Evolutionary conservation across 2,113 vertebrate species (phyloP).

Genomic region (Pteronura brasiliensis): DNA sequence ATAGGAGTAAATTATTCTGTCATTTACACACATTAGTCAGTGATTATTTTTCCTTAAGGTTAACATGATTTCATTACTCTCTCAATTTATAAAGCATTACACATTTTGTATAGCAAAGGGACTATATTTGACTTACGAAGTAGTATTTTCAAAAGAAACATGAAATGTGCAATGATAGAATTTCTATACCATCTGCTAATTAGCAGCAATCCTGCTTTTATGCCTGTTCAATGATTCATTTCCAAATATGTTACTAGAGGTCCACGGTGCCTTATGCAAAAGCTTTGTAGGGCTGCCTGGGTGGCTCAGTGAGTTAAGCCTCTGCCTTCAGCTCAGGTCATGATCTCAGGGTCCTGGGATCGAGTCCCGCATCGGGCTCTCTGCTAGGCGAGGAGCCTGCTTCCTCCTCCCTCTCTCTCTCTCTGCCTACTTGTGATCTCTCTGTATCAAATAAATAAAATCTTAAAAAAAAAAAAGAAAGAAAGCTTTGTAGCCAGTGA

Average conservation of each 20-base stretch:
- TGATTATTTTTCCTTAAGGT: slow-evolving; percentile 7
- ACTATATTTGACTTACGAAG: neutral
- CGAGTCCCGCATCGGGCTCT: too few relatives aligned
- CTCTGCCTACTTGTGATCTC: too few relatives aligned
- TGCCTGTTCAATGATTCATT: neutral
- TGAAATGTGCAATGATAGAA: neutral
- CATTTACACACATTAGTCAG: slow-evolving; percentile 21
- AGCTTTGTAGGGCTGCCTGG: neutral
- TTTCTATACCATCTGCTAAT: neutral
- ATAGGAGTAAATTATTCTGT: slow-evolving; percentile 37
- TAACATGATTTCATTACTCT: slow-evolving; percentile 43
- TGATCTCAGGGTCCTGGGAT: too few relatives aligned
- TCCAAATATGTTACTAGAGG: neutral
- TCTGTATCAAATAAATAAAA: too few relatives aligned
- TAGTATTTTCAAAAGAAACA: slow-evolving; percentile 39
- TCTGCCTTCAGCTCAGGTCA: too few relatives aligned
- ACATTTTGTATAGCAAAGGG: slow-evolving; percentile 6
- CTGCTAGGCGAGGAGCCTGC: too few relatives aligned
- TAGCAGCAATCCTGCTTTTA: neutral
- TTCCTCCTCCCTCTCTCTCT: too few relatives aligned
- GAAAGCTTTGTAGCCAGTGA: neutral
- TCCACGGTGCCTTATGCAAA: neutral
- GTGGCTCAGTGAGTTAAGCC: too few relatives aligned
- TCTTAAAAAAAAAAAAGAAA: too few relatives aligned
- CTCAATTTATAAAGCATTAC: slow-evolving; percentile 39